Evolutionary conservation across 2,888 invertebrate species (phyloP).

Genomic region (Sesamia inferens): DNA sequence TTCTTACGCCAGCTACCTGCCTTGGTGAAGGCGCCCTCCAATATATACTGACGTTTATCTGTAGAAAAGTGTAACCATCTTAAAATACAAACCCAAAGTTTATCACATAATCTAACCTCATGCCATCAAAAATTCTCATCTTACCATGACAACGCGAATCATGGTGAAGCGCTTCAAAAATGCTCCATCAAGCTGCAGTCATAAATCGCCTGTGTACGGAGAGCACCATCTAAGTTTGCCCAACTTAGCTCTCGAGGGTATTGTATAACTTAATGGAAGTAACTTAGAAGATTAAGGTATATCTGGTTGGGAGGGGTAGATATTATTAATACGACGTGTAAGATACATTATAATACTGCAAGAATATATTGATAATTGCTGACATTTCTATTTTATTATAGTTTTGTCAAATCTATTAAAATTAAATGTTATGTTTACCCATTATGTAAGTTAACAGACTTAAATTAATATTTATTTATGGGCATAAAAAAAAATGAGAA

Average conservation of each 20-base stretch:
- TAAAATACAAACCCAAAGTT: not conserved
- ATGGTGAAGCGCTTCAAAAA: slow-evolving; percentile 26
- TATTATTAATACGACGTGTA: slow-evolving; percentile 27
- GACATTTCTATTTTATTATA: too few species aligned
- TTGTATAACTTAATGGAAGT: slow-evolving; percentile 60
- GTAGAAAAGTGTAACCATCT: not conserved
- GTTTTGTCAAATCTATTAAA: too few species aligned
- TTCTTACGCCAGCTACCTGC: too few species aligned
- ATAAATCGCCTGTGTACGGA: slow-evolving; percentile 68
- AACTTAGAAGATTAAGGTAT: slow-evolving; percentile 52
- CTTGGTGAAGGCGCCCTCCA: not conserved
- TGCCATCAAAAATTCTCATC: not conserved
- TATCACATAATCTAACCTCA: not conserved
- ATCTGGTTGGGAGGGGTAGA: not conserved
- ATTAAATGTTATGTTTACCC: too few species aligned
- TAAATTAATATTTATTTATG: too few species aligned
- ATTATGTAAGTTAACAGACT: too few species aligned
- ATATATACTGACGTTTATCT: not conserved
- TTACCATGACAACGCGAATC: slow-evolving; percentile 21
- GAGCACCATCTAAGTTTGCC: slow-evolving; percentile 66
- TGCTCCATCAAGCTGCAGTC: slow-evolving; percentile 40
- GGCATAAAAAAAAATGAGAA: too few species aligned
- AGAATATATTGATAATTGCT: too few species aligned
- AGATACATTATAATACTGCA: slow-evolving; percentile 5
- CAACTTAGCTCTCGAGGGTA: slow-evolving; percentile 59